Percentiles rank a stretch among this genome's conserved stretches.
Evolutionary conservation across 2,888 invertebrate species (phyloP).

Genomic region (Philhelius pedissequus): DNA sequence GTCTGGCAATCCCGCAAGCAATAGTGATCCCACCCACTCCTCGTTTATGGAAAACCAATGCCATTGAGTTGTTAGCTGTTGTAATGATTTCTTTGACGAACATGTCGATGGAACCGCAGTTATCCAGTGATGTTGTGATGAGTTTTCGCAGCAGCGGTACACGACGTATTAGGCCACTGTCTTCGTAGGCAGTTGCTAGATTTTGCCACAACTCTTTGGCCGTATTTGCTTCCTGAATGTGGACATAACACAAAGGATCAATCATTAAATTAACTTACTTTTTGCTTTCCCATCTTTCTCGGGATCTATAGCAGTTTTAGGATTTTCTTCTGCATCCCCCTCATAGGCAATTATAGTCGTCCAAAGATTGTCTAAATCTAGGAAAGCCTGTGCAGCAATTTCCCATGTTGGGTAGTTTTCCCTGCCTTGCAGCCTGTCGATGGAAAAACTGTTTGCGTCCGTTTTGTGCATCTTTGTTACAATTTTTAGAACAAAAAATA

Average conservation of each 20-base stretch:
- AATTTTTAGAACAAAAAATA: too few relatives aligned
- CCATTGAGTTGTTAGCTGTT: conserved; percentile 39
- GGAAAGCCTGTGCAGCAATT: not conserved
- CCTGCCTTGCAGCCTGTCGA: not conserved
- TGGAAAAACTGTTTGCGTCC: not conserved
- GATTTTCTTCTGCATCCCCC: not conserved
- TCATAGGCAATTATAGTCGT: not conserved
- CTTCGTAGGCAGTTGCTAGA: conserved; percentile 47
- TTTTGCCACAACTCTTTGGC: conserved; percentile 43
- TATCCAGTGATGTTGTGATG: conserved; percentile 27
- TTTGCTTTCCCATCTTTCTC: conserved; percentile 19
- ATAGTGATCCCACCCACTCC: conserved; percentile 29
- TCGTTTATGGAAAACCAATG: conserved; percentile 43
- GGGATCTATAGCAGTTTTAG: not conserved
- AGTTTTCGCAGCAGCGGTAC: conserved; percentile 24
- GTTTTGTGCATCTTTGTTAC: not conserved
- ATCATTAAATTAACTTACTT: conserved; percentile 39
- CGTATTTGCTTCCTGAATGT: conserved; percentile 39
- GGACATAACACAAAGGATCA: conserved; percentile 7
- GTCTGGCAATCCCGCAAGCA: conserved; percentile 58
- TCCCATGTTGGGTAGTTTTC: not conserved
- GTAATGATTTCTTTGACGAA: conserved; percentile 47
- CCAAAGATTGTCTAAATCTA: not conserved
- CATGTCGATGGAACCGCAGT: conserved; percentile 40
- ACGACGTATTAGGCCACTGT: conserved; percentile 56